phyloP scores from a whole-genome alignment of 2,113 vertebrate genomes.

The Myiagra hebetior region DNA sequence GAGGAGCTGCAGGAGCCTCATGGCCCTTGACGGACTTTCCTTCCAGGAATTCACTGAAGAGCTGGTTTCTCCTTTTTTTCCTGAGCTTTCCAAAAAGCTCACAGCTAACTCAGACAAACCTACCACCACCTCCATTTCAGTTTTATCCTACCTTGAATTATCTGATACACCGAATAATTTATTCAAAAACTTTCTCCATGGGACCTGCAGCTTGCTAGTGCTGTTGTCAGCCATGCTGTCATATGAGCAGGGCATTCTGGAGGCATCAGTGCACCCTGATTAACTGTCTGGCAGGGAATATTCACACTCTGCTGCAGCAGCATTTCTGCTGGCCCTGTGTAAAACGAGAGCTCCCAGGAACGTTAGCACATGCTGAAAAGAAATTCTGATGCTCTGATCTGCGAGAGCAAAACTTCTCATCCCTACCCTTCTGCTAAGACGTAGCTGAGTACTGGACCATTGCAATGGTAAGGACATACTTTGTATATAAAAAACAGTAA shows the following conservation, averaged over 20 bases:
- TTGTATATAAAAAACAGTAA: background rate
- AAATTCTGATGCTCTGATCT: background rate
- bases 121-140: background rate
- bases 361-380: constrained; percentile 4
- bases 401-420: constrained; percentile 33
- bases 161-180: background rate
- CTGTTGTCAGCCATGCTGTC: background rate
- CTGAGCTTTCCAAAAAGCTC: background rate
- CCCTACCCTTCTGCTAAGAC: background rate
- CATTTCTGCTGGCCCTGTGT: constrained; percentile 59
- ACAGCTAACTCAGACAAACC: background rate
- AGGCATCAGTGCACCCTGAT: background rate
- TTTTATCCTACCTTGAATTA: background rate
- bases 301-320: constrained; percentile 1
- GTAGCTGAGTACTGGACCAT: background rate
- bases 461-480: constrained; percentile 24
- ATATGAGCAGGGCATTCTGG: background rate
- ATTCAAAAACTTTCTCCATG: background rate
- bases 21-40: background rate
- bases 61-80: background rate
- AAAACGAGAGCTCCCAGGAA: constrained; percentile 60
- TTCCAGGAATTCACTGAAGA: background rate
- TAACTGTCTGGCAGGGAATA: constrained; percentile 17
- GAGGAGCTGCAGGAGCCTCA: background rate
- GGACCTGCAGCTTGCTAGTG: constrained; percentile 13